Evolutionary conservation across 2,888 invertebrate species (phyloP).

Genomic region (Lycophotia porphyrea): DNA sequence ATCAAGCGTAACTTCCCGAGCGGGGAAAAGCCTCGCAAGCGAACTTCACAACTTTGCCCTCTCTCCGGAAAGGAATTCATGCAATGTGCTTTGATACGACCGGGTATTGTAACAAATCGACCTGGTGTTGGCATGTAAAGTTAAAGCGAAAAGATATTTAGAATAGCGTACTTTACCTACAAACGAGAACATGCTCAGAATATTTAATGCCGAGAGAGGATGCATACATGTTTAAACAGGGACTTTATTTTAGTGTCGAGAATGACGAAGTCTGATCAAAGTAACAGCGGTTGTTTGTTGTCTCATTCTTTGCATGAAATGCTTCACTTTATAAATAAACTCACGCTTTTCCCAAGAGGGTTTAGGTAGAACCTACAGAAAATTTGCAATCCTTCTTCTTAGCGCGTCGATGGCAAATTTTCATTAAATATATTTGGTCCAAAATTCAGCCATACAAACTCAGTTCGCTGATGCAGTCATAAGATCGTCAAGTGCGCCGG

Average conservation of each 20-base stretch:
- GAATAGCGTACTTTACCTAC: slow-evolving; percentile 46
- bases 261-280: slow-evolving; percentile 14
- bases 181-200: slow-evolving; percentile 43
- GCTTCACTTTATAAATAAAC: background rate
- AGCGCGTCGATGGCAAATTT: too few species aligned
- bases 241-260: slow-evolving; percentile 34
- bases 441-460: too few species aligned
- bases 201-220: slow-evolving; percentile 54
- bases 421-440: too few species aligned
- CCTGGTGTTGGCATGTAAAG: slow-evolving; percentile 46
- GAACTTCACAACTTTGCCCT: slow-evolving; percentile 49
- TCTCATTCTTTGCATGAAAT: slow-evolving; percentile 18
- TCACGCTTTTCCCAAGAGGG: background rate
- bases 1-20: slow-evolving; percentile 49
- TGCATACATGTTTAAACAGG: slow-evolving; percentile 52
- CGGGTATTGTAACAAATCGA: slow-evolving; percentile 44
- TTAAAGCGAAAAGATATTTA: slow-evolving; percentile 48
- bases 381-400: background rate
- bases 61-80: slow-evolving; percentile 46
- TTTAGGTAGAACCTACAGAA: background rate
- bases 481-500: background rate
- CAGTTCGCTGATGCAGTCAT: too few species aligned
- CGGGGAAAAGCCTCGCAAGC: slow-evolving; percentile 35
- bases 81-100: slow-evolving; percentile 36
- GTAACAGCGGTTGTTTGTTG: slow-evolving; percentile 13